Evolutionary conservation across 2,797 vertebrate genomes (phyloP).

Genomic region (Gephyroberyx darwinii): DNA sequence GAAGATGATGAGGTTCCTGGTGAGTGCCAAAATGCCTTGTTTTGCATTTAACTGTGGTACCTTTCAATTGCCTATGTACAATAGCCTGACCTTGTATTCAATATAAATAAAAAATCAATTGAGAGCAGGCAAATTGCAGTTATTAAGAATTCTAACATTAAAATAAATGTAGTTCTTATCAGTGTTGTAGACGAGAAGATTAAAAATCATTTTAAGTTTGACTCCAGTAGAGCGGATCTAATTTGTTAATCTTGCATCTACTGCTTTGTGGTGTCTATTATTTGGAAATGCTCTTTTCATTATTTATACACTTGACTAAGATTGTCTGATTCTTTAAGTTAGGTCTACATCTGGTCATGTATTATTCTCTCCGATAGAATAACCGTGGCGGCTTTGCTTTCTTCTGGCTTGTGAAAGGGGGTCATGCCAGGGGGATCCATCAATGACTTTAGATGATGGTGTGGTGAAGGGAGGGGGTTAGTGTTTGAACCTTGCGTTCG

Average conservation of each 20-base stretch:
- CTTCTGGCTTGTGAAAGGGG: slow-evolving; percentile 38
- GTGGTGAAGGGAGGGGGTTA: slow-evolving; percentile 2
- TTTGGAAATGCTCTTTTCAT: not conserved
- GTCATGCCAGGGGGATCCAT: slow-evolving; percentile 38
- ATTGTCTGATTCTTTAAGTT: not conserved
- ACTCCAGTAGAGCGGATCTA: not conserved
- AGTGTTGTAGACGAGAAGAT: not conserved
- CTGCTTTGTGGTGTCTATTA: not conserved
- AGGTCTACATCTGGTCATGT: not conserved
- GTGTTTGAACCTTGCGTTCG: slow-evolving; percentile 59
- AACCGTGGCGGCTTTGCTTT: slow-evolving; percentile 45
- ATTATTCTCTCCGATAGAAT: slow-evolving; percentile 10
- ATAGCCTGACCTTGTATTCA: not conserved
- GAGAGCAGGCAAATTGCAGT: not conserved
- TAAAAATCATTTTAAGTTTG: not conserved
- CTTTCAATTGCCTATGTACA: not conserved
- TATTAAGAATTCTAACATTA: not conserved
- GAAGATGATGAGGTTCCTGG: slow-evolving; percentile 99
- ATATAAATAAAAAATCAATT: not conserved
- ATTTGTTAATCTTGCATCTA: not conserved
- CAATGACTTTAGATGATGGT: slow-evolving; percentile 29
- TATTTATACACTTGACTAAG: slow-evolving; percentile 12
- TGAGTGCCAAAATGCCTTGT: slow-evolving; percentile 64
- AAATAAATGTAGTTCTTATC: not conserved
- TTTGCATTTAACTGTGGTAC: not conserved